These are phyloP conservation scores for Oostethus manadensis DNA, from an alignment of 2,113 vertebrate genomes.

Conservation along the genomic window DNA sequence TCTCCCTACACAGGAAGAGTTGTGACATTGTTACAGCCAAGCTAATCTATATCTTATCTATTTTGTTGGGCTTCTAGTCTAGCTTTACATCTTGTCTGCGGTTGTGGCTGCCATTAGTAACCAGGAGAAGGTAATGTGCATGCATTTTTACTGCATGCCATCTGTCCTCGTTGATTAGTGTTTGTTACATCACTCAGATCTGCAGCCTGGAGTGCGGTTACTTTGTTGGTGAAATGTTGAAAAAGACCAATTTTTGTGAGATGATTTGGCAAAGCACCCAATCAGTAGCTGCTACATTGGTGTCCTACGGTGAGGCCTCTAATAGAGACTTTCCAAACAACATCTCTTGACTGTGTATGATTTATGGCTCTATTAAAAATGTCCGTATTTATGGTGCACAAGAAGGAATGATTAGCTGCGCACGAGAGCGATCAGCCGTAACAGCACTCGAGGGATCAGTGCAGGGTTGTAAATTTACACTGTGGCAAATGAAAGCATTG, in stretches of 20 bases:
- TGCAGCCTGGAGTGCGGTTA: conserved; percentile 28
- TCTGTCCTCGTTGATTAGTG: conserved; percentile 58
- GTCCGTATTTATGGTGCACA: conserved; percentile 54
- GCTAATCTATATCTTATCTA: conserved; percentile 48
- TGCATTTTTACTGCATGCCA: conserved; percentile 59
- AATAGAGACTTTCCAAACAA: conserved; percentile 46
- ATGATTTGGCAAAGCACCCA: conserved; percentile 26
- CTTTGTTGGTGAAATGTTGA: background rate
- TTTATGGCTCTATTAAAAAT: conserved; percentile 57
- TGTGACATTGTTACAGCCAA: conserved; percentile 83
- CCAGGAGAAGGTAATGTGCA: conserved; percentile 41
- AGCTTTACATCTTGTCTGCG: background rate
- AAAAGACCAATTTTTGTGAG: background rate
- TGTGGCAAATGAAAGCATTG: conserved; percentile 38
- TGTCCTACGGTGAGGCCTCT: conserved; percentile 21
- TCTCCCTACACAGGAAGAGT: conserved; percentile 97
- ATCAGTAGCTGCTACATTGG: conserved; percentile 32
- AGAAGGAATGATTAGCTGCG: conserved; percentile 49
- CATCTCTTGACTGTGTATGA: conserved; percentile 50
- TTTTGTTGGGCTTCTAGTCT: background rate
- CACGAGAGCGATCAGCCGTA: conserved; percentile 39
- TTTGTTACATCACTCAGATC: conserved; percentile 47
- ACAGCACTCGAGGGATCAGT: conserved; percentile 44
- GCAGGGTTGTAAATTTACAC: conserved; percentile 43
- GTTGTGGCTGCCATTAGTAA: conserved; percentile 19